Conservation (phyloP, 2,888 invertebrate genomes). For the Pammene fasciana region DNA sequence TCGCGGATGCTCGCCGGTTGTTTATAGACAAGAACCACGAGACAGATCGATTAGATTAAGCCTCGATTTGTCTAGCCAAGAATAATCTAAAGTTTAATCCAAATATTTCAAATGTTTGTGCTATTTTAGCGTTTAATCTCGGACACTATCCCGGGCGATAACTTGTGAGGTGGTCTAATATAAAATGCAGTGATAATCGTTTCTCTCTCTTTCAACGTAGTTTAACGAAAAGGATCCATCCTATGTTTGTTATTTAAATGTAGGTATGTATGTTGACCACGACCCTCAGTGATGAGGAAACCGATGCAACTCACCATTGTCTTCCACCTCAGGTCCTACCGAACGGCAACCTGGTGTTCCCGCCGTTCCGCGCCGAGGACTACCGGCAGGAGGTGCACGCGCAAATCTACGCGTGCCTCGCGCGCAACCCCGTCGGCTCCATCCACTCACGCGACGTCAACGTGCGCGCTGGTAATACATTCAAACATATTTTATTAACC, state of each 20-base stretch:
- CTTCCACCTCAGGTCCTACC: slow-evolving; percentile 86
- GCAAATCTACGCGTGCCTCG: slow-evolving; percentile 96
- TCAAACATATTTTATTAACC: not conserved
- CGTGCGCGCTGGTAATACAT: slow-evolving; percentile 94
- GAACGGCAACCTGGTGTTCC: slow-evolving; percentile 96
- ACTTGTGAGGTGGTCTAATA: no score
- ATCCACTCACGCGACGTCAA: slow-evolving; percentile 96
- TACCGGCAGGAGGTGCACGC: slow-evolving; percentile 97
- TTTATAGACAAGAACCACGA: not conserved
- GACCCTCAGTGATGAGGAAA: no score
- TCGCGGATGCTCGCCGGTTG: not conserved
- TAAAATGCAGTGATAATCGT: no score
- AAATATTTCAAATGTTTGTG: no score
- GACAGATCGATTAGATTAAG: slow-evolving; percentile 3
- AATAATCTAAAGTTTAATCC: not conserved
- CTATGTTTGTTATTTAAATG: no score
- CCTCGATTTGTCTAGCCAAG: slow-evolving; percentile 6
- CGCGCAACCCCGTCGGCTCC: slow-evolving; percentile 94
- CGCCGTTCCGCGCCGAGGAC: slow-evolving; percentile 96
- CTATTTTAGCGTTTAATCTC: no score
- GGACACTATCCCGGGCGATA: no score
- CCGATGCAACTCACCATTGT: not conserved
- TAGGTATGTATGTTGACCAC: no score
- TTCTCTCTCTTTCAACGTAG: no score
- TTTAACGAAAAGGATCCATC: no score